Conservation (phyloP, 2,113 vertebrate genomes). For the Pterocles gutturalis region DNA sequence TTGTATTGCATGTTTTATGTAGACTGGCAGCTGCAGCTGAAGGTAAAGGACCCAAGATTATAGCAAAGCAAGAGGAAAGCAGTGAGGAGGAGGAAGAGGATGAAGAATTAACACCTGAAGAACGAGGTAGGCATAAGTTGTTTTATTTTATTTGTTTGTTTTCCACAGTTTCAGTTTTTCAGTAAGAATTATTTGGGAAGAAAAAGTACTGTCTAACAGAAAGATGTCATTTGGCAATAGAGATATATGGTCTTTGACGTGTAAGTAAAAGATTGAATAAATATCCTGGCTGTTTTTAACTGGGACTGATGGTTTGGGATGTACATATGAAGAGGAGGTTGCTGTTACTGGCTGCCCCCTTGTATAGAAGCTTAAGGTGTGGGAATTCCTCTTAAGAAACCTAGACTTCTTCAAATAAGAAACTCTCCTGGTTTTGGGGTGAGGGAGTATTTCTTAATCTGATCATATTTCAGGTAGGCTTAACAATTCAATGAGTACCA, state of each 20-base stretch:
- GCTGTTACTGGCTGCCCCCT: neutral
- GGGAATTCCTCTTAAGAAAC: neutral
- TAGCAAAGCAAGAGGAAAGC: constrained; percentile 80
- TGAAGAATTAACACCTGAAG: constrained; percentile 89
- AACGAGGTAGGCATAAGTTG: constrained; percentile 80
- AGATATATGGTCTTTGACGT: neutral
- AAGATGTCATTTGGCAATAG: neutral
- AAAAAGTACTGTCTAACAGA: neutral
- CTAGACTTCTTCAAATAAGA: neutral
- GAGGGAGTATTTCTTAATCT: neutral
- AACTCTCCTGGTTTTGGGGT: neutral
- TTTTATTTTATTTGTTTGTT: neutral
- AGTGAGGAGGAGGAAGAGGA: constrained; percentile 87
- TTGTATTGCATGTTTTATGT: neutral
- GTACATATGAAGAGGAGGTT: neutral
- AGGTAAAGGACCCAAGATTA: constrained; percentile 82
- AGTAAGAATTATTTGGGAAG: neutral
- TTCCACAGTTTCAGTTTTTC: neutral
- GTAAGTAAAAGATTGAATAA: neutral
- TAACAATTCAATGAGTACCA: neutral
- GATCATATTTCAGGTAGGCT: neutral
- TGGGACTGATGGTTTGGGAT: neutral
- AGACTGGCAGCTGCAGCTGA: constrained; percentile 89
- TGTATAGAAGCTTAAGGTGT: neutral
- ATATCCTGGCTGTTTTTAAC: neutral